Conservation (phyloP, 2,113 vertebrate species). For the Athene cunicularia region DNA sequence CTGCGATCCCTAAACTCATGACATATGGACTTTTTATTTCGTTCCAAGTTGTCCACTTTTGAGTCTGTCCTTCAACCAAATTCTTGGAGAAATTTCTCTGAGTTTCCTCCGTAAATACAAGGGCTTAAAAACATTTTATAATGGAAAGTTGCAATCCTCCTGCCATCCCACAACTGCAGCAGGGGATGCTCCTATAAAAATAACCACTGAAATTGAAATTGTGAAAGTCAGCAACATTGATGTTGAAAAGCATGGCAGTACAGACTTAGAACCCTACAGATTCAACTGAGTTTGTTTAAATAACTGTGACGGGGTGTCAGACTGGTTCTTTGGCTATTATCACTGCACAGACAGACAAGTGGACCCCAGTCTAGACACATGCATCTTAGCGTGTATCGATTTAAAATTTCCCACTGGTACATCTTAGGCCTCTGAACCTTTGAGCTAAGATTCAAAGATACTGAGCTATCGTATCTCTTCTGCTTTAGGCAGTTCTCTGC, state of each 20-base stretch:
- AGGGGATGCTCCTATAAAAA: background rate
- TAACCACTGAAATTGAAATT: rapidly evolving
- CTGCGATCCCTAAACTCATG: background rate
- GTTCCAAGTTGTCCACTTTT: background rate
- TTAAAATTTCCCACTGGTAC: background rate
- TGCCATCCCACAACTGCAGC: background rate
- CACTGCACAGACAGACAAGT: background rate
- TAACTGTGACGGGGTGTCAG: background rate
- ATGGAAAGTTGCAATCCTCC: background rate
- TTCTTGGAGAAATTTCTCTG: background rate
- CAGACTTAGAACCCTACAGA: background rate
- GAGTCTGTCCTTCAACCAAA: background rate
- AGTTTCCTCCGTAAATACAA: background rate
- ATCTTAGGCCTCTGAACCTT: background rate
- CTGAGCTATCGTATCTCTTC: background rate
- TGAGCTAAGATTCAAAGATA: background rate
- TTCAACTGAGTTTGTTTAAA: background rate
- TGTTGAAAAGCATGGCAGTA: background rate
- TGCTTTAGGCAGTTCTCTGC: background rate
- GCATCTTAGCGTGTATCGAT: rapidly evolving
- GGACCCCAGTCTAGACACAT: background rate
- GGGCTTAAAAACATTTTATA: background rate
- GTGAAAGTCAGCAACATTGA: background rate
- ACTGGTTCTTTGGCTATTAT: background rate
- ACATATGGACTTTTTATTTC: background rate